Conservation (phyloP, 2,797 vertebrate genomes). For the Parauchenoglanis punctatus region DNA sequence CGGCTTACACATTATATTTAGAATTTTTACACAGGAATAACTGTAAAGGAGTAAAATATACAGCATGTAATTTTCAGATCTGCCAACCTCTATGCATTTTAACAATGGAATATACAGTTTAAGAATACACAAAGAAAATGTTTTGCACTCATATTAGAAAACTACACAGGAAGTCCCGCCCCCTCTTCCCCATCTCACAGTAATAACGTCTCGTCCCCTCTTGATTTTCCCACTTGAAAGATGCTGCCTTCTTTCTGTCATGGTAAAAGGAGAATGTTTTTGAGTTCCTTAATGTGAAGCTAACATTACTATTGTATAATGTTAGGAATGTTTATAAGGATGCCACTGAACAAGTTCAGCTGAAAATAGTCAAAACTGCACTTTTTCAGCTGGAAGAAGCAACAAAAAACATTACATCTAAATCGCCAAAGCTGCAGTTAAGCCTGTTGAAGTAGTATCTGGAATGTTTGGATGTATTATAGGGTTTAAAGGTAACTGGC, state of each 20-base stretch:
- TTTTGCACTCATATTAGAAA: background rate
- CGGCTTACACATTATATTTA: background rate
- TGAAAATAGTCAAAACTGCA: background rate
- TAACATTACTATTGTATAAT: background rate
- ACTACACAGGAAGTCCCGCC: background rate
- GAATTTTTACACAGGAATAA: background rate
- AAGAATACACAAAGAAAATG: background rate
- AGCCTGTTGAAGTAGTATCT: background rate
- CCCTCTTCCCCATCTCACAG: background rate
- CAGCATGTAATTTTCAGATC: background rate
- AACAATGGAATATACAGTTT: background rate
- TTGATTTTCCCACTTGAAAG: background rate
- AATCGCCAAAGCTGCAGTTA: background rate
- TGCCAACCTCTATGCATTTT: background rate
- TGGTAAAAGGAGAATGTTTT: background rate
- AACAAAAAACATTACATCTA: background rate
- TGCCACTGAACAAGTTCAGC: background rate
- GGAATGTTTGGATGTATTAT: background rate
- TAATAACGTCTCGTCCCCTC: background rate
- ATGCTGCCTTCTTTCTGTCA: background rate
- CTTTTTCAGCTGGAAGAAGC: background rate
- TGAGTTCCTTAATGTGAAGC: background rate
- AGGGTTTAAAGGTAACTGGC: background rate
- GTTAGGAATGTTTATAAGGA: background rate
- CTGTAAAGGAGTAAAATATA: background rate